Evolutionary conservation across 2,797 vertebrate species (phyloP), one percentile per base, ranked within the genome.

Genomic region (Valencia hispanica): DNA sequence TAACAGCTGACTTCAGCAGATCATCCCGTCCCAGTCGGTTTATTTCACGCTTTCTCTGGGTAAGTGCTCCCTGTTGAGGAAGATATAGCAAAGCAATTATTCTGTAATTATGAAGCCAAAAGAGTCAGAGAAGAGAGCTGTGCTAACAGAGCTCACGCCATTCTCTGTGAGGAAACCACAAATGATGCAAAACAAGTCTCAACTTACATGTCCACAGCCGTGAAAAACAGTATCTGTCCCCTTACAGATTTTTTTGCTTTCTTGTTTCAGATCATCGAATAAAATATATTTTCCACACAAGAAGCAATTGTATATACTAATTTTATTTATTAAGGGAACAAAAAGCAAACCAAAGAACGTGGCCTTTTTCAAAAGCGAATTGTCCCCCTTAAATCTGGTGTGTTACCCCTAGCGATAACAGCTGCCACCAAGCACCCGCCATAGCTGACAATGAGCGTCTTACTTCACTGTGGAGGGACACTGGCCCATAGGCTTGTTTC

Each of bases 81-180:
- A 90, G 87, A 87, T 85, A 88, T 83, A 88, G 85, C 78, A 69
- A 82, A 78, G 87, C 79, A 87, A 88, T 89, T 90, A 92, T 87
- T 90, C 85, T 90, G 89, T 89, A 92, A 91, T 92, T 91, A 90
- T 83, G 81, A 83, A 89, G 82, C 87, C 82, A 86, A 87, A 89
- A 88, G 83, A 87, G 50, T 65, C 12, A 25, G 57, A 75, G 77
- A 79, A 79, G 82, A 83, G 51, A 47, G 83, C 10, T 59, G 59
- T 87, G 74, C n/a, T n/a, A 79, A 76, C 27, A 30, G 72, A 66
- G 79, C 68, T 74, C 30, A 25, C 69, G 68, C 72, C 57, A 78
- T 85, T 78, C 74, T 72, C 79, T 50, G 57, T 34, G 14, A 78
- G 73, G 66, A 45, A 82, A 43, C 45, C 34, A 25, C 11, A 43